Evolutionary conservation across 2,888 invertebrate species (phyloP).

Genomic region (Crossocerus cetratus): DNA sequence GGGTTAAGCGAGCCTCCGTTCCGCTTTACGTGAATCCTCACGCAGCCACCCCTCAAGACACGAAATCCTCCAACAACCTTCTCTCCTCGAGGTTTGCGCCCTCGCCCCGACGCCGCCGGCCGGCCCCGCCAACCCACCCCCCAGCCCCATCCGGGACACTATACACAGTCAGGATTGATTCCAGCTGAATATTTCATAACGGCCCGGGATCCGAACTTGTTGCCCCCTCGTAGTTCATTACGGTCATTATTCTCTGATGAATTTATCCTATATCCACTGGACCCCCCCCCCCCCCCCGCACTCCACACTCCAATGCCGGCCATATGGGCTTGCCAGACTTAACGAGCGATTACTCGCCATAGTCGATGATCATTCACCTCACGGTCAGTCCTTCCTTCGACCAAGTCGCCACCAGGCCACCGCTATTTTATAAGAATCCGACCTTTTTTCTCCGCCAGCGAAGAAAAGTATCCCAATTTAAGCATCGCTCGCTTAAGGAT

Average conservation of each 20-base stretch:
- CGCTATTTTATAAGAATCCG: no score
- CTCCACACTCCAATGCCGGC: slow-evolving; percentile 36
- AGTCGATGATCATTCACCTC: slow-evolving; percentile 43
- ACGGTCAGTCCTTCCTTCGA: background rate
- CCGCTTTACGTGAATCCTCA: slow-evolving; percentile 64
- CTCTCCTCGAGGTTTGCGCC: slow-evolving; percentile 26
- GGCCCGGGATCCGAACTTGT: slow-evolving; percentile 65
- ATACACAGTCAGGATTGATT: slow-evolving; percentile 72
- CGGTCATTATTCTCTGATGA: slow-evolving; percentile 70
- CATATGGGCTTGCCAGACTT: slow-evolving; percentile 58
- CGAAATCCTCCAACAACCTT: slow-evolving; percentile 51
- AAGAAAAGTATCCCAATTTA: background rate
- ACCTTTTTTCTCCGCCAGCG: slow-evolving; percentile 2
- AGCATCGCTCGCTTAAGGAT: no score
- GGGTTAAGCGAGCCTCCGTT: slow-evolving; percentile 75
- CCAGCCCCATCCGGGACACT: slow-evolving; percentile 24
- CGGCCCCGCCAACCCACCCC: slow-evolving; percentile 24
- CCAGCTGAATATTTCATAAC: slow-evolving; percentile 75
- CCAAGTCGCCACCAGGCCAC: background rate
- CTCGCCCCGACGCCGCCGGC: slow-evolving; percentile 31
- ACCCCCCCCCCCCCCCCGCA: slow-evolving; percentile 29
- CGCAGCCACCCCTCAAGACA: slow-evolving; percentile 50
- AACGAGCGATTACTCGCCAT: slow-evolving; percentile 58
- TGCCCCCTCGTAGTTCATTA: slow-evolving; percentile 67
- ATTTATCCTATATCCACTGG: slow-evolving; percentile 59